Conservation (phyloP, 2,888 invertebrate genomes). For the Ametastegia equiseti region DNA sequence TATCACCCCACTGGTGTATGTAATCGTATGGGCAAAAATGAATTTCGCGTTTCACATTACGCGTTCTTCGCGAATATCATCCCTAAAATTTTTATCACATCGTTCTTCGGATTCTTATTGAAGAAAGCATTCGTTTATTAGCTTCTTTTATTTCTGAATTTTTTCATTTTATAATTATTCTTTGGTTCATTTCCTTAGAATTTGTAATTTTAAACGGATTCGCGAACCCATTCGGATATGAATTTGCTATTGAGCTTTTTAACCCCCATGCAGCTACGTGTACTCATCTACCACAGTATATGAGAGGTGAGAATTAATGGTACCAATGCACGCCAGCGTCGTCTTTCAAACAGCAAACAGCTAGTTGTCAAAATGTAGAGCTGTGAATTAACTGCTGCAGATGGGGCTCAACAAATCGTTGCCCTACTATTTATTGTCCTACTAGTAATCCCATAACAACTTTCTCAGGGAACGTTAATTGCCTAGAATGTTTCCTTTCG, state of each 20-base stretch:
- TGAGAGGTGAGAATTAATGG: slow-evolving; percentile 60
- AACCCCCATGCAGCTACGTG: background rate
- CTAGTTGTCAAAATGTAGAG: slow-evolving; percentile 69
- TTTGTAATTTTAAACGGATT: background rate
- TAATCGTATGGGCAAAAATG: no score
- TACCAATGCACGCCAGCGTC: slow-evolving; percentile 63
- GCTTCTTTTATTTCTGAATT: background rate
- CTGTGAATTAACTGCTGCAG: slow-evolving; percentile 54
- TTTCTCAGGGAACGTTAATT: no score
- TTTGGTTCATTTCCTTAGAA: background rate
- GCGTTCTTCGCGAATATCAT: background rate
- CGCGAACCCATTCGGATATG: background rate
- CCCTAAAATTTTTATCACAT: background rate
- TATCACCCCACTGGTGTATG: background rate
- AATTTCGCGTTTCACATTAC: no score
- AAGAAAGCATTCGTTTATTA: background rate
- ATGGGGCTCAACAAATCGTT: slow-evolving; percentile 51
- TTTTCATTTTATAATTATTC: background rate
- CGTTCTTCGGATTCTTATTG: background rate
- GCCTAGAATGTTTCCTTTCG: no score
- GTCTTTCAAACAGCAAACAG: slow-evolving; percentile 67
- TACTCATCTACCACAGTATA: background rate
- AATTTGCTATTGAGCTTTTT: background rate
- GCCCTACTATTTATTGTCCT: slow-evolving; percentile 57
- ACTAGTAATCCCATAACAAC: slow-evolving; percentile 10